Evolutionary conservation across 2,113 vertebrate species (phyloP).

Genomic region (Serinus canaria): DNA sequence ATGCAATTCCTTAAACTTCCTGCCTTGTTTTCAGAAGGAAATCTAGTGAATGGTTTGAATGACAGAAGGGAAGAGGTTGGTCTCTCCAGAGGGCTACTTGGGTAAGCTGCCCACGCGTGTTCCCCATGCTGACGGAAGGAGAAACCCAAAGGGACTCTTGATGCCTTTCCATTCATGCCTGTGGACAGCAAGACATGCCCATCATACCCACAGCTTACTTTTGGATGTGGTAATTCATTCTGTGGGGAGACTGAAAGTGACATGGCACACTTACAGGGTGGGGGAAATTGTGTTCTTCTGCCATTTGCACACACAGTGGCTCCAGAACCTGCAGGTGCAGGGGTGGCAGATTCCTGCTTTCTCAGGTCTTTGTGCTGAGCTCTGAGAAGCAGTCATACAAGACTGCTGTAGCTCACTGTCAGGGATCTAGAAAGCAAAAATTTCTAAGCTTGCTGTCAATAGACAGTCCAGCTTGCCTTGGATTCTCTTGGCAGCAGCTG

Average conservation of each 20-base stretch:
- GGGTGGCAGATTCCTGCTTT: neutral
- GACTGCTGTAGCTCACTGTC: neutral
- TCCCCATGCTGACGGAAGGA: rapidly evolving
- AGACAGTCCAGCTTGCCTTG: neutral
- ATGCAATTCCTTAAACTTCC: neutral
- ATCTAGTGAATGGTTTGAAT: neutral
- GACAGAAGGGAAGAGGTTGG: neutral
- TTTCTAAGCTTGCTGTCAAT: neutral
- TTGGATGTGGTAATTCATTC: neutral
- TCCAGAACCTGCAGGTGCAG: neutral
- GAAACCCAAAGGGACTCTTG: neutral
- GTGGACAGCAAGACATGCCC: neutral
- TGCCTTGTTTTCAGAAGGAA: neutral
- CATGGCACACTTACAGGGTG: neutral
- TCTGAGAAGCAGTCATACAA: neutral
- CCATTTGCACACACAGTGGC: neutral
- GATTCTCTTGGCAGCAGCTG: neutral
- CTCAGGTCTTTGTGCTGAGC: neutral
- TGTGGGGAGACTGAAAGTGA: neutral
- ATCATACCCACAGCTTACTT: neutral
- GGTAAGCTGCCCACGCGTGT: rapidly evolving
- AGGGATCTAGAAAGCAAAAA: neutral
- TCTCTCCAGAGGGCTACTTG: neutral
- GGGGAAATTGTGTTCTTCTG: neutral
- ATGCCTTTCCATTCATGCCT: neutral